phyloP scores from a whole-genome alignment of 2,888 invertebrate genomes.

The Agrypnus murinus region DNA sequence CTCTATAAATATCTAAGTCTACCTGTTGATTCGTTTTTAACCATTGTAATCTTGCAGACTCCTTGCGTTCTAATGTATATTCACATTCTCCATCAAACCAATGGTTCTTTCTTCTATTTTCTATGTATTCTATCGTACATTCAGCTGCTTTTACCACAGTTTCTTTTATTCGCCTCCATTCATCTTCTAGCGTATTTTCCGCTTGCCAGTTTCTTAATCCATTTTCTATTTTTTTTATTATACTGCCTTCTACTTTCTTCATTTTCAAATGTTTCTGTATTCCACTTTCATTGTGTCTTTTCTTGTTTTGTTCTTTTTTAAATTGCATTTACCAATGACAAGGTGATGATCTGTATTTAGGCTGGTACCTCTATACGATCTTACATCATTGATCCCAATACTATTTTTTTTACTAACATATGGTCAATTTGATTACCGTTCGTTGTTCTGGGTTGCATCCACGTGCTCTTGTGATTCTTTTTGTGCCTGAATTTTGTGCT shows the following conservation, averaged over 20 bases:
- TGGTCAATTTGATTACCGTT: conserved; percentile 9
- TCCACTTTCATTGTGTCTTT: neutral
- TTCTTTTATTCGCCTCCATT: neutral
- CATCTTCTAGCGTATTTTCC: too few species aligned
- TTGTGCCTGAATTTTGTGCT: too few species aligned
- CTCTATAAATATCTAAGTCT: conserved; percentile 6
- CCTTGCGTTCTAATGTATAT: too few species aligned
- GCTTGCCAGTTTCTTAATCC: neutral
- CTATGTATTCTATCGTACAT: neutral
- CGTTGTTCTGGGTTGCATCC: neutral
- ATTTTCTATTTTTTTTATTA: neutral
- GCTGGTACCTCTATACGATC: neutral
- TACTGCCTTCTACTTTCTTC: neutral
- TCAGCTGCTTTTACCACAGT: neutral
- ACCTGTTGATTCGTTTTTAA: neutral
- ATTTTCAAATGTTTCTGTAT: neutral
- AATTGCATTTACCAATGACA: neutral
- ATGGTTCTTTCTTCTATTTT: neutral
- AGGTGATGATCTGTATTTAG: neutral
- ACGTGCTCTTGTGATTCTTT: neutral
- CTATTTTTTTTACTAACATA: neutral
- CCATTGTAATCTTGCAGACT: conserved; percentile 20
- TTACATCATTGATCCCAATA: neutral
- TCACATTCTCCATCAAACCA: conserved; percentile 10
- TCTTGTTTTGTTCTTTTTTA: neutral